Base-by-base conservation (phyloP, 2,113 vertebrate species). In the Sterna hirundo region DNA sequence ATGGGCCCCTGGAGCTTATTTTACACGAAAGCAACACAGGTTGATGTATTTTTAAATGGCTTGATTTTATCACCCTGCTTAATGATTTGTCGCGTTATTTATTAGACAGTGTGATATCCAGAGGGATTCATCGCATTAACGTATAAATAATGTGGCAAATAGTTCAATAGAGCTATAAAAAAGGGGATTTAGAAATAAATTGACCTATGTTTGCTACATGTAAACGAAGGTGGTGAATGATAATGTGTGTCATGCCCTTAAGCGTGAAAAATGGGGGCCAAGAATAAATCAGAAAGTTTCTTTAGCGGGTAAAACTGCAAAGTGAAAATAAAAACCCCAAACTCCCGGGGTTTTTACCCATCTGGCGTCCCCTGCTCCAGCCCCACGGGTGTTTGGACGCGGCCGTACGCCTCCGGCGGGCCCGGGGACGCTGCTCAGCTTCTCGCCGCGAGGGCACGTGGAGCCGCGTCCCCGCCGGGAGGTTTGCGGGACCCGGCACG, bases 121-220 rank as follows among this genome's bases (percentile, higher is more conserved):
- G 97, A 96, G 98, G 98, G 98, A 98, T 97, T 96, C 97, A 97
- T 96, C 92, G 94, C 97, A 97, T 98, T 98, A 98, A 97, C 95
- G 97, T 97, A 98, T 98, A 98, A 98, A 98, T 98, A 98, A 98
- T 98, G 98, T 98, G 98, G 98, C 98, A 98, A 98, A 98, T 98
- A 98, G 97, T 98, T 98, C 98, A 98, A 98, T 98, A 98, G 98
- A 96, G 97, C 98, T 78, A 25, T 98, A 98, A 98, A 98, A 98
- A 98, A 95, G 79, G 97, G 97, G 97, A 98, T 98, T 98, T 97
- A 95, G 98, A 98, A 98, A 98, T 98, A 98, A 98, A 98, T 98
- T 98, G 98, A 98, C 98, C 98, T 97, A 88, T 95, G 97, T 97
- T 97, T 97, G 98, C 96, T 96, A 97, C 98, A 95, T 97, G 97